Evolutionary conservation across 1,140 invertebrate genomes (phyloP).

Genomic region (Drosophila hydei): DNA sequence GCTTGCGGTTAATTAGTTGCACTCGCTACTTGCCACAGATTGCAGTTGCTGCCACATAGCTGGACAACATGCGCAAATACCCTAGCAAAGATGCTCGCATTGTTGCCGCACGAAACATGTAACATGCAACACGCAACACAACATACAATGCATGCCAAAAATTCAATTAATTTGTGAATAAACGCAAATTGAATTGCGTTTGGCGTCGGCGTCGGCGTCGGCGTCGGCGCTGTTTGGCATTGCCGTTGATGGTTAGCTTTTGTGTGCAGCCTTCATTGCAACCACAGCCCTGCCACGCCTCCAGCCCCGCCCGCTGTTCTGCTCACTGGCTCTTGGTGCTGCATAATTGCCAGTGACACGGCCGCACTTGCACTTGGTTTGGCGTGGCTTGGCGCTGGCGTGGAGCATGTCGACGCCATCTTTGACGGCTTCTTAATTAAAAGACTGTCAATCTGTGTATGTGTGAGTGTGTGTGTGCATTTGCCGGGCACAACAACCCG

Average conservation of each 20-base stretch:
- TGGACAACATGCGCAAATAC: not conserved
- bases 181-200: slow-evolving; percentile 76
- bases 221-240: slow-evolving; percentile 15
- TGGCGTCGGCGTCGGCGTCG: slow-evolving; percentile 14
- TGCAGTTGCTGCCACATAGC: slow-evolving; percentile 13
- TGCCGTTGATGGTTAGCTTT: slow-evolving; percentile 25
- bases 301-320: not conserved
- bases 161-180: slow-evolving; percentile 81
- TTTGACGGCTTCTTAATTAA: slow-evolving; percentile 82
- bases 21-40: slow-evolving; percentile 1
- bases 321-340: slow-evolving; percentile 1
- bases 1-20: slow-evolving; percentile 72
- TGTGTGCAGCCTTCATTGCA: slow-evolving; percentile 4
- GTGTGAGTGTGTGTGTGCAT: slow-evolving; percentile 30
- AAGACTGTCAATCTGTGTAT: slow-evolving; percentile 78
- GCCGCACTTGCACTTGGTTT: slow-evolving; percentile 50
- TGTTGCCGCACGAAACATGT: too few relatives aligned
- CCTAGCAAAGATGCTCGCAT: not conserved
- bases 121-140: slow-evolving; percentile 13
- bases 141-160: slow-evolving; percentile 60
- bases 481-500: slow-evolving; percentile 28
- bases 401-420: slow-evolving; percentile 66
- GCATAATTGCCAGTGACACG: slow-evolving; percentile 79
- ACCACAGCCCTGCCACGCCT: not conserved
- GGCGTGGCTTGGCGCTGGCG: slow-evolving; percentile 3